These are phyloP conservation scores for Bombus impatiens DNA, from an alignment of 1,140 invertebrate species.

Conservation along the genomic window DNA sequence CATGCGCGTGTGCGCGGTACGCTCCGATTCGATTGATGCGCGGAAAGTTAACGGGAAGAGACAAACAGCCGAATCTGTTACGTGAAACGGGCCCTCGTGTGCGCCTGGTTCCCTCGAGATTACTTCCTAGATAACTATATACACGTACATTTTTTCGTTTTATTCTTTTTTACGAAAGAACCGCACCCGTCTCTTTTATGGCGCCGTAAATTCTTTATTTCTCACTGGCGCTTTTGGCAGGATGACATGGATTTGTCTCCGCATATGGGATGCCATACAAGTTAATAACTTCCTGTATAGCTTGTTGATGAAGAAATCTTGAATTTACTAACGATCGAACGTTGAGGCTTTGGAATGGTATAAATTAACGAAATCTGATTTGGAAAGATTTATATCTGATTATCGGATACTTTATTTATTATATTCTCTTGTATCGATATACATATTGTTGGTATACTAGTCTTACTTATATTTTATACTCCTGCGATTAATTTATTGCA, in stretches of 20 bases:
- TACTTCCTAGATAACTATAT: constrained; percentile 54
- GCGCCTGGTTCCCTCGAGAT: constrained; percentile 57
- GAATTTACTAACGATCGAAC: background rate
- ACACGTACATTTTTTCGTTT: constrained; percentile 14
- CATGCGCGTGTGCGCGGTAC: background rate
- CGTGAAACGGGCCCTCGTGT: constrained; percentile 48
- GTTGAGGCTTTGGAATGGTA: background rate
- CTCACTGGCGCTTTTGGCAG: constrained; percentile 12
- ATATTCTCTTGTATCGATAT: background rate
- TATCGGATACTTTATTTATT: background rate
- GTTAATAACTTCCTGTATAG: constrained; percentile 3
- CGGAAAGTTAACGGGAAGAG: constrained; percentile 72
- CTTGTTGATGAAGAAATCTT: background rate
- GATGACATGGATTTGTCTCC: background rate
- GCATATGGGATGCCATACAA: background rate
- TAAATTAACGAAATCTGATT: background rate
- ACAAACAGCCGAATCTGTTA: constrained; percentile 64
- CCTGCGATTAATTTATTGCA: background rate
- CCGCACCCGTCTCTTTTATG: constrained; percentile 57
- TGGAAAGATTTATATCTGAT: background rate
- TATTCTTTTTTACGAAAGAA: constrained; percentile 47
- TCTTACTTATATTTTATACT: background rate
- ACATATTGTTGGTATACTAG: background rate
- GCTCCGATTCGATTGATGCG: constrained; percentile 36
- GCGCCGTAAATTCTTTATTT: constrained; percentile 54